Base-by-base conservation (phyloP, 1,140 invertebrate genomes). In the Drosophila persimilis region DNA sequence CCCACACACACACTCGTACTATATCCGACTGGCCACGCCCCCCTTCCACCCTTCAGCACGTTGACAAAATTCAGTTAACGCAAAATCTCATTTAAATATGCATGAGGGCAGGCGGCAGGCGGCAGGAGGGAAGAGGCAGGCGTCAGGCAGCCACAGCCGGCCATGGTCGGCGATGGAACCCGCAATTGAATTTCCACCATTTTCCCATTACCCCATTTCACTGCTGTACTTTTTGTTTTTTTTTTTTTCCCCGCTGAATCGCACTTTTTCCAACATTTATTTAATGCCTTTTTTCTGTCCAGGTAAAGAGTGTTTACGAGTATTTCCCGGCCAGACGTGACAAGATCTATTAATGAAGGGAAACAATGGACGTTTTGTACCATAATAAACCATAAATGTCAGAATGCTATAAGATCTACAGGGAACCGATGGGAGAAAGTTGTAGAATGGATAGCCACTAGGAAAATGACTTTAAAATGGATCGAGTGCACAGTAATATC, bases 31-130 rank as follows among this genome's bases (percentile, higher is more conserved):
- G 72, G 46, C 72, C 69, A 72, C 59, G 45, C 61, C 66, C 46
- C 31, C 17, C 11, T 58, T 7, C 39, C 29, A 8, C 11, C 26
- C 46, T 17, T 44, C 39, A 56, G 55, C 64, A 52, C 70, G 77
- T 62, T 80, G 80, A 80, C 73, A 84, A 85, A 85, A 85, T 85
- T 85, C 80, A 86, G 81, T 85, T 86, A 85, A 85, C 80, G 77
- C 80, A 74, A 85, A 85, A 85, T 86, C 77, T 85, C 80, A 85
- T 85, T 85, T 85, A 80, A 85, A 85, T 85, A 85, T 85, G 80
- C 77, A 85, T 85, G 80, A 85, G 86, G 76, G 62, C 63, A 50
- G 52, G 45, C 47, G 35, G 24, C 11, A 39, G 35, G 31, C 3
- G 35, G 35, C 31, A 55, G 46, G 9, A 47, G n/a, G n/a, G n/a